Base-by-base conservation (phyloP, 2,113 vertebrate species). In the Glaucomys volans region DNA sequence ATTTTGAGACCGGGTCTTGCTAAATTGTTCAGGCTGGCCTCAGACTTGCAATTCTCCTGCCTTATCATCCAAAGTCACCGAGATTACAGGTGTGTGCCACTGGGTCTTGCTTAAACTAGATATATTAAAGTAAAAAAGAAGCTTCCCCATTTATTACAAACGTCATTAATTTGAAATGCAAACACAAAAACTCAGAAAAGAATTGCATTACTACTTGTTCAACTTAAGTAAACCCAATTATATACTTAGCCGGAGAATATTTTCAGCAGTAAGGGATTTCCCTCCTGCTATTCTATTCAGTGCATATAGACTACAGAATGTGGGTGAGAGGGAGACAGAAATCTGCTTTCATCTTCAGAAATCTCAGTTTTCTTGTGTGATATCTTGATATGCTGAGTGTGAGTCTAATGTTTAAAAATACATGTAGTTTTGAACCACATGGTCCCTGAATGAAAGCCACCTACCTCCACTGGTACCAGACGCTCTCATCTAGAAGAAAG, bases 381-480 rank as follows among this genome's bases (percentile, higher is more conserved):
- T 69, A 42, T 80, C 92, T 75, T 75, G 26, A 64, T 44, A 50
- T 40, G 30, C 47, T 9, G 54, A 74, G 57, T 54, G 50, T 66
- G 91, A 94, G 75, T 79, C 87, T 90, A 66, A 64, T 95, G 84
- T 96, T 95, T 50, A 91, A 87, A 95, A 89, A 90, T 84, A 92
- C 17, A 32, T 90, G 47, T 69, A n/a, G 32, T 95, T 95, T 95
- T 75, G 47, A 94, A 90, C 62, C 87, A 52, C 84, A 88, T 69
- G 77, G 54, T 89, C 62, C 47, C 47, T 47, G 28, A 96, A 66
- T 69, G 87, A 93, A 96, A 95, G 69, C 79, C 47, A 72, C 83
- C 72, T 93, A 89, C 79, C 86, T 93, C 52, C 17, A 40, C 4
- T 81, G 62, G 26, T 54, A 22, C 28, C 28, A 52, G 74, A 42